These are phyloP conservation scores for Dynastes maya DNA, from an alignment of 2,888 invertebrate species.

Conservation along the genomic window DNA sequence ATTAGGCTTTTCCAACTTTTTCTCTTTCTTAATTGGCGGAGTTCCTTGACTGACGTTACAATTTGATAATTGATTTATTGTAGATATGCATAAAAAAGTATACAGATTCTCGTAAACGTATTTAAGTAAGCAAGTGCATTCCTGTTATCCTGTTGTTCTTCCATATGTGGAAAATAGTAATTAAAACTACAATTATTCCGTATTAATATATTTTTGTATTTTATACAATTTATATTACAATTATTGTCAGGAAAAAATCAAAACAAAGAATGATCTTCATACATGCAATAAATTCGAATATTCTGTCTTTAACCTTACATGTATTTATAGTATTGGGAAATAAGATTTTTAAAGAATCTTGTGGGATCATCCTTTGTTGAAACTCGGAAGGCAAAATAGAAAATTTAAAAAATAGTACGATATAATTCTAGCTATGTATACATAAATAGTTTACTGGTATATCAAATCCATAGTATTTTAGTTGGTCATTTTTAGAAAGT, in stretches of 20 bases:
- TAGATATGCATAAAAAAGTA: too few relatives aligned
- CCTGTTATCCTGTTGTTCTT: too few relatives aligned
- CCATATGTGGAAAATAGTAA: too few relatives aligned
- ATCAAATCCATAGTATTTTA: conserved; percentile 27
- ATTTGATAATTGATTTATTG: too few relatives aligned
- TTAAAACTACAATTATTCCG: not conserved
- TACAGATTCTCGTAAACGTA: too few relatives aligned
- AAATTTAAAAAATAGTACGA: conserved; percentile 26
- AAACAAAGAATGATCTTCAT: conserved; percentile 39
- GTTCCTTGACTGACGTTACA: too few relatives aligned
- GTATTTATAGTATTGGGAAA: not conserved
- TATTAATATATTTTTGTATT: conserved; percentile 34
- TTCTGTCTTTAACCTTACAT: not conserved
- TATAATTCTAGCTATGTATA: conserved; percentile 24
- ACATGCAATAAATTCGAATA: conserved; percentile 13
- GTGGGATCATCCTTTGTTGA: conserved; percentile 38
- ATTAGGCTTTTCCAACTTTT: too few relatives aligned
- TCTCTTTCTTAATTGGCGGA: too few relatives aligned
- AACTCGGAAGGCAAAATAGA: conserved; percentile 26
- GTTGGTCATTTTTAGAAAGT: conserved; percentile 35
- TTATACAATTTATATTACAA: conserved; percentile 34
- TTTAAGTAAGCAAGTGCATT: too few relatives aligned
- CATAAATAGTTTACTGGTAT: conserved; percentile 7
- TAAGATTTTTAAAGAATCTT: conserved; percentile 1
- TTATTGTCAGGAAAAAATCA: conserved; percentile 43